phyloP scores from a whole-genome alignment of 1,140 invertebrate genomes.

The Drosophila yakuba region DNA sequence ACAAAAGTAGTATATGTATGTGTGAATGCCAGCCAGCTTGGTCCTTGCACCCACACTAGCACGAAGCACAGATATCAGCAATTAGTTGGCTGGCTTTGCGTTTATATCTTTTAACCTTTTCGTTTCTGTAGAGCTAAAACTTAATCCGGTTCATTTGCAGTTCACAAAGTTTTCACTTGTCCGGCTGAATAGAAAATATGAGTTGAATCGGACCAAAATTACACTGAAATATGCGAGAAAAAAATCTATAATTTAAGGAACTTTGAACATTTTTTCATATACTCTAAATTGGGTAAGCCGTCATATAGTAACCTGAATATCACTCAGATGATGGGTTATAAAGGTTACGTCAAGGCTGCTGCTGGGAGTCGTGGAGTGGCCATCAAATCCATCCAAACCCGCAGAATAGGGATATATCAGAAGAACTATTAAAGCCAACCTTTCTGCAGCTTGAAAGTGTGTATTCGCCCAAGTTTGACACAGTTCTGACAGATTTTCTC shows the following conservation, averaged over 20 bases:
- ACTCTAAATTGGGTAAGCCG: too few relatives aligned
- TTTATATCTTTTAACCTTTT: slow-evolving; percentile 15
- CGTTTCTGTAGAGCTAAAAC: slow-evolving; percentile 22
- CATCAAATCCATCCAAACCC: slow-evolving; percentile 1
- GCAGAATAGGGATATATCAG: slow-evolving; percentile 36
- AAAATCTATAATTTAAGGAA: neutral
- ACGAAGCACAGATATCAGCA: slow-evolving; percentile 23
- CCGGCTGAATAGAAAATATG: slow-evolving; percentile 14
- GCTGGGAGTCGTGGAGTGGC: neutral
- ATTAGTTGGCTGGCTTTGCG: slow-evolving; percentile 50
- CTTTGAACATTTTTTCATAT: too few relatives aligned
- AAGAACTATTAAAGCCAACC: slow-evolving; percentile 16
- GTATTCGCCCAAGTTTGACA: slow-evolving; percentile 28
- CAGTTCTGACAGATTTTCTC: slow-evolving; percentile 28
- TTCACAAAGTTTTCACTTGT: slow-evolving; percentile 23
- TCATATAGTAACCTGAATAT: too few relatives aligned
- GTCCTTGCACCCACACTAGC: slow-evolving; percentile 34
- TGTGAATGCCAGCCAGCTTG: slow-evolving; percentile 41
- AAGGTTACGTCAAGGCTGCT: too few relatives aligned
- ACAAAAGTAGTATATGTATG: neutral
- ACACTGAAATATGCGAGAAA: neutral
- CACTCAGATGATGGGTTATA: too few relatives aligned
- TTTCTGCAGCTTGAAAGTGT: slow-evolving; percentile 32
- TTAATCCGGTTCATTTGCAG: slow-evolving; percentile 59
- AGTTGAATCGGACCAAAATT: slow-evolving; percentile 4